Base-by-base conservation (phyloP, 2,113 vertebrate species). In the Phylloscopus trochiloides region DNA sequence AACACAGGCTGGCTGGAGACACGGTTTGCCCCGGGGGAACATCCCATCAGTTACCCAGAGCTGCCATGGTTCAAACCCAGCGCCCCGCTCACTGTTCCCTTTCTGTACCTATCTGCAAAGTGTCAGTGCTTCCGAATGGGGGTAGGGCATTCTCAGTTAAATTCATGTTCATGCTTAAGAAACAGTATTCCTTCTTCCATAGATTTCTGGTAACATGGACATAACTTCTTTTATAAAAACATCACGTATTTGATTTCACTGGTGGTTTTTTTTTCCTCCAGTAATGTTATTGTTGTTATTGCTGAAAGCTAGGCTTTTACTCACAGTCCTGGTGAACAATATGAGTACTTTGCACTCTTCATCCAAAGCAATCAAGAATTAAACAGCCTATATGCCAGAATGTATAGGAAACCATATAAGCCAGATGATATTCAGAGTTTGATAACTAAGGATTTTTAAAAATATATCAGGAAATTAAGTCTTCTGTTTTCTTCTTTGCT, bases 301-400 rank as follows among this genome's bases (percentile, higher is more conserved):
- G 63, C 55, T 78, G 61, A 42, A 22, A n/a, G 38, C 42, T 34
- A 3, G 0, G 1, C 25, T 16, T 73, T 86, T 40, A 17, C 28
- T 36, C 79, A 25, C 7, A 13, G 45, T 10, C 42, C 3, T 19
- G 17, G 42, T n/a, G 36, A 77, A 21, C 12, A 48, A 1, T 9
- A 4, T 1, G 1, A 29, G 10, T 14, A 17, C n/a, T 65, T 52
- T 0, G 0, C 8, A 9, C 3, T 63, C 51, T 54, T 63, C 34
- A 26, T 24, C 50, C 62, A n/a, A 55, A 79, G 32, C 1, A 1
- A 43, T 19, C 14, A 75, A 68, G 63, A 62, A 25, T 51, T 54
- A 12, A 48, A 17, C 10, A 24, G 17, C n/a, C 29, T 29, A 2
- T 12, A 43, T 17, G 18, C 3, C 18, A 58, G 47, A 54, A 36